Base-by-base conservation (phyloP, 30 jellyfish, hydroid and myxozoan genomes). In the Chrysaora quinquecirrha region DNA sequence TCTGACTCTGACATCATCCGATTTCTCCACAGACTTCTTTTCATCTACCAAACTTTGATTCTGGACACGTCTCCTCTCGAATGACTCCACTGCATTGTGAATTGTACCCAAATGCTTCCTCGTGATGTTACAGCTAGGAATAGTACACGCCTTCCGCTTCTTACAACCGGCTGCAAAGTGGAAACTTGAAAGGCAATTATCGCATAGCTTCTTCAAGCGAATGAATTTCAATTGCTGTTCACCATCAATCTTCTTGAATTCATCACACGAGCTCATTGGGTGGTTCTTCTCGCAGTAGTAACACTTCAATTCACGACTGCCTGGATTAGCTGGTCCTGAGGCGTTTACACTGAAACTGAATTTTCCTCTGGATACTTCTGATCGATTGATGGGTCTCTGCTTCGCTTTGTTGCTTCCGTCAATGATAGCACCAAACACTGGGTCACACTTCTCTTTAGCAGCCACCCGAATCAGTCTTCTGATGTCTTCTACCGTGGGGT, bases 101-200 rank as follows among this genome's bases (percentile, higher is more conserved):
- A 78, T 43, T 63, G 68, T 3, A 31, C 69, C 80, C 38, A 78
- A 56, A 47, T 78, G 89, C 58, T 78, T 78, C 22, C 71, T 69
- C 22, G 30, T 64, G 9, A 78, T 61, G 72, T 35, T 48, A 32
- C 89, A 78, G 22, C 34, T 34, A 48, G 68, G 70, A 64, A 78
- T 48, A 18, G 80, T 78, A 35, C 89, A 78, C 47, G 64, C 82
- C 43, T 60, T 78, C 27, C 68, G 64, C 38, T 52, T 62, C 80
- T 61, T 61, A 43, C 89, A 78, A 18, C 89, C 89, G 22, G 80
- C 89, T 19, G 80, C 34, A 78, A 75, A 64, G 29, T 64, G 89
- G 30, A 64, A 54, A 38, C 75, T 47, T 3, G 73, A 61, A 12
- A 78, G 38, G 38, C 89, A 78, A 67, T 34, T 78, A 61, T 78